Conservation (phyloP, 2,797 vertebrate genomes). For the Acestrorhynchus altus region DNA sequence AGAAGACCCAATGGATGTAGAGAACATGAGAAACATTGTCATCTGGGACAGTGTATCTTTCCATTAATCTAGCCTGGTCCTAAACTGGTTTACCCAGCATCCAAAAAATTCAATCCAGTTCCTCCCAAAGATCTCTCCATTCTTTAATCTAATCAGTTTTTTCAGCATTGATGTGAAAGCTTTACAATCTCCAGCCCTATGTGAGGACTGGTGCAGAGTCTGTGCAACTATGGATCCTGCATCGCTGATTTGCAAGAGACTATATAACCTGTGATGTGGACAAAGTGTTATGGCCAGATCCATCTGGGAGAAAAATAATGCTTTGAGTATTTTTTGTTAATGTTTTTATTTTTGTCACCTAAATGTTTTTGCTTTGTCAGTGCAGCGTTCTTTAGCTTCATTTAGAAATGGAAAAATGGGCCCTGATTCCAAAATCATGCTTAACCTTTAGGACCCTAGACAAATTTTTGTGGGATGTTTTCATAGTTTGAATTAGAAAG, state of each 20-base stretch:
- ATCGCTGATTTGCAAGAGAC: not conserved
- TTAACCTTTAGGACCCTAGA: too few species aligned
- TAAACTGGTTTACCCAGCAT: conserved; percentile 4
- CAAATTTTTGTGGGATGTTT: too few species aligned
- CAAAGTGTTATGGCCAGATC: not conserved
- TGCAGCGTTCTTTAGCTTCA: too few species aligned
- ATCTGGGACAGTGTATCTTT: too few species aligned
- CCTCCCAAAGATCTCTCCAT: not conserved
- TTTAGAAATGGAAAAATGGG: too few species aligned
- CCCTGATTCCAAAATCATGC: too few species aligned
- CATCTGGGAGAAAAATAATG: not conserved
- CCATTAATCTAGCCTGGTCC: not conserved
- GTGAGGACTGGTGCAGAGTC: conserved; percentile 20
- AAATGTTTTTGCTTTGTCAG: not conserved
- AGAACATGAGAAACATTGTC: conserved; percentile 8
- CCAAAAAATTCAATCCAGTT: not conserved
- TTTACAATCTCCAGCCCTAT: too few species aligned
- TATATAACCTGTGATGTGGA: not conserved
- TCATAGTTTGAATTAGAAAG: too few species aligned
- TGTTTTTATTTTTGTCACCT: not conserved
- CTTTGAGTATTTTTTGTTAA: not conserved
- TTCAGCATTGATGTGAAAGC: not conserved
- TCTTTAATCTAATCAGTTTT: not conserved
- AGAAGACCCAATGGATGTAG: conserved; percentile 18
- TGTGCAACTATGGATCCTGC: conserved; percentile 26